Evolutionary conservation across 1,140 invertebrate genomes (phyloP), one percentile per base, ranked within the genome.

Genomic region (Drosophila aff.): DNA sequence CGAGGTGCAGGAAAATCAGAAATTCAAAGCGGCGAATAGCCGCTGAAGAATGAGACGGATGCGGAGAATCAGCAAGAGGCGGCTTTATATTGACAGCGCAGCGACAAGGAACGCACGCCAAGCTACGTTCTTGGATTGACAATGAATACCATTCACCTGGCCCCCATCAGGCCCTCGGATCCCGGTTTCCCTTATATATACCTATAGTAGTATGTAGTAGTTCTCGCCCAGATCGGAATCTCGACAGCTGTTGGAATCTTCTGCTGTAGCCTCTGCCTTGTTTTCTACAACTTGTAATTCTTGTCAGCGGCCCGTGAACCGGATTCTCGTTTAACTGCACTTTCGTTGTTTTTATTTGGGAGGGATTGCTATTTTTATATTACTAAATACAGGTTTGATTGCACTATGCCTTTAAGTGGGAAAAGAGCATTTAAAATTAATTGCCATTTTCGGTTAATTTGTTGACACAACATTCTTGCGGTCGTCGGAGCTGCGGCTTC

Each of bases 241-340:
- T 44, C 18, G 46, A 67, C 52, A 73, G 66, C 69, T 73, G 67
- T 50, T 73, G 46, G 23, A 63, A 31, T 63, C 62, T 33, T 55
- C 49, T 28, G 23, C 18, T 18, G 38, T 44, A 62, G 63, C 15
- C 53, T 43, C 28, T 28, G 38, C 44, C 50, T 49, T 15, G 21
- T 47, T 26, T 52, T 61, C 43, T 61, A 61, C 67, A 73, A 74
- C 71, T 74, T 74, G 67, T 74, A 52, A 74, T 74, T 74, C 71
- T 61, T 52, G 44, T 44, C 46, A 40, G 21, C 28, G 38, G 16
- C 23, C 49, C 43, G 40, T 43, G 67, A 84, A 84, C 82, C 82
- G 82, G 82, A 84, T 84, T 81, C 78, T 18, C 60, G 43, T 81
- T 84, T 78, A 85, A 84, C 82, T 85, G 78, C 82, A 84, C 78